Conservation (phyloP, 2,888 invertebrate genomes). For the Machimus atricapillus region DNA sequence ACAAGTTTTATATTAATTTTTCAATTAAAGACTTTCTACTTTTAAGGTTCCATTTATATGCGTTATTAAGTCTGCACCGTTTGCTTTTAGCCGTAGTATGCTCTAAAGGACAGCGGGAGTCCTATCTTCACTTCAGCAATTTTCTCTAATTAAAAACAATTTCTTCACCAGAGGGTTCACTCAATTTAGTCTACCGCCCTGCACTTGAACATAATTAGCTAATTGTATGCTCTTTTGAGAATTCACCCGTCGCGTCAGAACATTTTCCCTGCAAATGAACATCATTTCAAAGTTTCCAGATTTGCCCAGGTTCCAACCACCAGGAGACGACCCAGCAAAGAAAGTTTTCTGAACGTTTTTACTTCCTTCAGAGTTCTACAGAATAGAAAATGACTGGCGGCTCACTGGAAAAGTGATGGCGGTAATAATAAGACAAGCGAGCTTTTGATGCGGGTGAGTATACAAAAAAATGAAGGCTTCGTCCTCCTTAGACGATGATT, state of each 20-base stretch:
- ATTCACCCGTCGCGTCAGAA: neutral
- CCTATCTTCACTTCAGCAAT: neutral
- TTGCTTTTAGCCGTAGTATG: neutral
- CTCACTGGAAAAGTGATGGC: neutral
- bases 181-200: neutral
- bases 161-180: neutral
- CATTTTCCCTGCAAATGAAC: neutral
- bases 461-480: neutral
- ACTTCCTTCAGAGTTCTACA: neutral
- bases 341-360: neutral
- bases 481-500: neutral
- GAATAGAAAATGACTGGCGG: neutral
- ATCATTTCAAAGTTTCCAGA: neutral
- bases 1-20: no score
- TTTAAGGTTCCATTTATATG: neutral
- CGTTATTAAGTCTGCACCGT: neutral
- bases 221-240: neutral
- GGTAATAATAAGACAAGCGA: neutral
- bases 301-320: neutral
- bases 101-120: neutral
- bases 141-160: neutral
- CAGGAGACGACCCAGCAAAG: neutral
- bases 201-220: neutral
- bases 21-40: no score
- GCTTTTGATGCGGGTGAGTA: neutral